These are phyloP conservation scores for Lycia hirtaria DNA, from an alignment of 2,888 invertebrate species.

Conservation along the genomic window DNA sequence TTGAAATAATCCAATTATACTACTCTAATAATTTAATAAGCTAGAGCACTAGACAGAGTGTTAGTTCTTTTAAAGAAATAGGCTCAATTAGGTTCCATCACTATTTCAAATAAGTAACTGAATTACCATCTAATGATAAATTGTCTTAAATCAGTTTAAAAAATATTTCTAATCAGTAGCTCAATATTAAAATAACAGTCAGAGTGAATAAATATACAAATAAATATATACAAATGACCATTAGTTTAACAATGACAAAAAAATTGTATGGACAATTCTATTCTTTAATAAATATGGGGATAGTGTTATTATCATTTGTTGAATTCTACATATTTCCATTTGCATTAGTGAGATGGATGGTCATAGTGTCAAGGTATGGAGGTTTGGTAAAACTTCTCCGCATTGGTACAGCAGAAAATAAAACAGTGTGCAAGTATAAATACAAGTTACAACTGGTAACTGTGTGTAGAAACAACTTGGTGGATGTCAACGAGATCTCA, in stretches of 20 bases:
- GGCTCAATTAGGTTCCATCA: not conserved
- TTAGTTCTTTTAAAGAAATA: not conserved
- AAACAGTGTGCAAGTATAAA: slow-evolving; percentile 45
- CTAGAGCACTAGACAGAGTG: not conserved
- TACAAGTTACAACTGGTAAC: slow-evolving; percentile 61
- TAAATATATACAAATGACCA: no score
- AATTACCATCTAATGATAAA: not conserved
- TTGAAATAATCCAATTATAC: slow-evolving; percentile 29
- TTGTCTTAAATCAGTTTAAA: not conserved
- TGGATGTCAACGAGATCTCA: slow-evolving; percentile 48
- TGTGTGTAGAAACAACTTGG: slow-evolving; percentile 36
- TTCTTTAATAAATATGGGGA: slow-evolving; percentile 49
- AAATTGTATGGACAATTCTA: slow-evolving; percentile 47
- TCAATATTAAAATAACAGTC: no score
- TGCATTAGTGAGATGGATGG: slow-evolving; percentile 61
- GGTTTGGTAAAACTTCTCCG: slow-evolving; percentile 40
- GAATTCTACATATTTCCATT: slow-evolving; percentile 62
- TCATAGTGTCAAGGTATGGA: slow-evolving; percentile 57
- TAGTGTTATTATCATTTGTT: slow-evolving; percentile 57
- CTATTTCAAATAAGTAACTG: not conserved
- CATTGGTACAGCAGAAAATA: slow-evolving; percentile 19
- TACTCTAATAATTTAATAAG: slow-evolving; percentile 7
- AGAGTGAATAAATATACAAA: no score
- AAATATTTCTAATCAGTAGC: no score
- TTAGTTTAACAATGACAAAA: slow-evolving; percentile 33